Evolutionary conservation across 2,797 vertebrate species (phyloP).

Genomic region (Helarctos malayanus): DNA sequence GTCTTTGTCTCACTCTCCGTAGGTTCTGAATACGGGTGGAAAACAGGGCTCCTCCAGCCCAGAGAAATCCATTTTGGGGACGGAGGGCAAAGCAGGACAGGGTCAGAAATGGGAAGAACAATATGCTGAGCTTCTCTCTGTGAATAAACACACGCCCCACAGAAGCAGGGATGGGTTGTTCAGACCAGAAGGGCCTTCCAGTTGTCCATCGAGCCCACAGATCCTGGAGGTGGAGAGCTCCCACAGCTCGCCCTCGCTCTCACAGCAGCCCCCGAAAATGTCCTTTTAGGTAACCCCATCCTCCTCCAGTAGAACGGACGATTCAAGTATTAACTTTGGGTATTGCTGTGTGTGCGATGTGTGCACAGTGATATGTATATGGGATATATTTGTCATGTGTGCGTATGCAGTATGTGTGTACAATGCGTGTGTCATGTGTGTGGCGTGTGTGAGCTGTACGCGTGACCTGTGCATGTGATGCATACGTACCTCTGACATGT

Average conservation of each 20-base stretch:
- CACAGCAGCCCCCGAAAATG: neutral
- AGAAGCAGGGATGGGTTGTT: neutral
- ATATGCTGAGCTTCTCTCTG: neutral
- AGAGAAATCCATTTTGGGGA: neutral
- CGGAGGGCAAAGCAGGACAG: neutral
- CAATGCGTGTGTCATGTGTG: too few relatives aligned
- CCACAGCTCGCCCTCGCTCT: accelerated
- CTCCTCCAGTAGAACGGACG: too few relatives aligned
- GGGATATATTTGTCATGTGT: neutral
- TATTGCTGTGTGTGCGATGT: neutral
- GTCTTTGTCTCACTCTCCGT: neutral
- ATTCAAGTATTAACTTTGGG: neutral
- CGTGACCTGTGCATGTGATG: too few relatives aligned
- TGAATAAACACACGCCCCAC: accelerated
- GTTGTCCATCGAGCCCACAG: accelerated
- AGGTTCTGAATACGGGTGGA: neutral
- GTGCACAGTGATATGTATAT: too few relatives aligned
- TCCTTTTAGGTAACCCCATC: too few relatives aligned
- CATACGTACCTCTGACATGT: neutral
- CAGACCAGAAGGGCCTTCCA: neutral
- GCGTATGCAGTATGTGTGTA: accelerated
- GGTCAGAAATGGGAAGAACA: neutral
- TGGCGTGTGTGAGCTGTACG: neutral
- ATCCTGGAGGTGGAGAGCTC: accelerated
- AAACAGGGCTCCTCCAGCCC: neutral